phyloP scores from a whole-genome alignment of 1,140 invertebrate genomes.

The Stegodyphus dumicola region DNA sequence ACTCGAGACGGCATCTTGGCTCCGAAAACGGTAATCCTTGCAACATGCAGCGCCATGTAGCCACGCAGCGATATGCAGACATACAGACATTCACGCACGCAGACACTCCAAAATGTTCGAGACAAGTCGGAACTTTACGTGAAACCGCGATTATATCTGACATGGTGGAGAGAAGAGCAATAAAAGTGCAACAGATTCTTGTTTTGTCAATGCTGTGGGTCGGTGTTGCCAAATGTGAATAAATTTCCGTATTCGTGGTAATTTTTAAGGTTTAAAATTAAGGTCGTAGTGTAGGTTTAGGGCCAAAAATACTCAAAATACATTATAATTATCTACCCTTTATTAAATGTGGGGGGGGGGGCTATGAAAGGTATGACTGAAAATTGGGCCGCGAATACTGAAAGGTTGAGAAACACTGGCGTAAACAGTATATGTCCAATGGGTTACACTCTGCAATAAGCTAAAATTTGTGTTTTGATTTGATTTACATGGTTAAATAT shows the following conservation, averaged over 20 bases:
- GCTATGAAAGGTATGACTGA: not conserved
- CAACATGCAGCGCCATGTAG: no score
- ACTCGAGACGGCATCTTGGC: constrained; percentile 2
- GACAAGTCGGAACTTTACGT: not conserved
- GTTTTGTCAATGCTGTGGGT: constrained; percentile 3
- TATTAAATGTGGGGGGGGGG: no score
- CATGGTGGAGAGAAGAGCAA: not conserved
- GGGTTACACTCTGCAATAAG: no score
- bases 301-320: constrained; percentile 14
- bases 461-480: not conserved
- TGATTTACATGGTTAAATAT: no score
- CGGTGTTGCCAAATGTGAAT: constrained; percentile 10
- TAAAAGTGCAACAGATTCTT: constrained; percentile 6
- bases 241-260: constrained; percentile 3
- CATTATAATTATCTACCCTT: no score
- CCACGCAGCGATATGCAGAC: no score
- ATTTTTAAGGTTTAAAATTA: constrained; percentile 16
- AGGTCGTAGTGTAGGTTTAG: constrained; percentile 15
- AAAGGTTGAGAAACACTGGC: constrained; percentile 20
- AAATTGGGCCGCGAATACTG: not conserved
- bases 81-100: not conserved
- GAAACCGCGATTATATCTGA: not conserved
- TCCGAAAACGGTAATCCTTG: no score
- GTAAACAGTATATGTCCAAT: no score
- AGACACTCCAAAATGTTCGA: constrained; percentile 9